Conservation (phyloP, 2,797 vertebrate species). For the Darevskia nairensis region DNA sequence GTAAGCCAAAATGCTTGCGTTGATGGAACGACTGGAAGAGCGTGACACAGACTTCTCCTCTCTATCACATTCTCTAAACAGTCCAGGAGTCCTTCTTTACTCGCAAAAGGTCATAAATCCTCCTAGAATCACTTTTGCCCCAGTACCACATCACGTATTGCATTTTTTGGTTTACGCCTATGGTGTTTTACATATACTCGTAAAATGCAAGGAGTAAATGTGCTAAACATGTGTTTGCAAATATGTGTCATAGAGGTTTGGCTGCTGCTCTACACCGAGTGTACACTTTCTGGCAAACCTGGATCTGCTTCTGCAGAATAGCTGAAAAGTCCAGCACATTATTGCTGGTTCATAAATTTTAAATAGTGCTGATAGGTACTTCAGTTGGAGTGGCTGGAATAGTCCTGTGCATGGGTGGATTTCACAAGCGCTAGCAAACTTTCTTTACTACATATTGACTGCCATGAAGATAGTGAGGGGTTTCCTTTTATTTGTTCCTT, state of each 20-base stretch:
- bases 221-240: not conserved
- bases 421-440: not conserved
- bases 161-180: not conserved
- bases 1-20: no score
- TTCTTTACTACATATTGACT: not conserved
- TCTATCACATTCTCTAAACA: not conserved
- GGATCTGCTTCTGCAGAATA: constrained; percentile 1
- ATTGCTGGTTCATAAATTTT: not conserved
- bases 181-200: not conserved
- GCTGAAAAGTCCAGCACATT: not conserved
- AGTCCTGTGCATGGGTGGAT: not conserved
- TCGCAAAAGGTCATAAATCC: not conserved
- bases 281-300: not conserved
- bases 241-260: not conserved
- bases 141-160: no score
- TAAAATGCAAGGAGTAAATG: not conserved
- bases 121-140: not conserved
- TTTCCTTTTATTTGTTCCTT: not conserved
- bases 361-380: not conserved
- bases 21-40: no score
- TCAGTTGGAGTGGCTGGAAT: not conserved
- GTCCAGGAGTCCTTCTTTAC: not conserved
- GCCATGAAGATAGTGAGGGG: not conserved
- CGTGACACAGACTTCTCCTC: no score
- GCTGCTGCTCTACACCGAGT: not conserved